Conservation (phyloP, 2,797 vertebrate genomes). For the Numenius phaeopus region DNA sequence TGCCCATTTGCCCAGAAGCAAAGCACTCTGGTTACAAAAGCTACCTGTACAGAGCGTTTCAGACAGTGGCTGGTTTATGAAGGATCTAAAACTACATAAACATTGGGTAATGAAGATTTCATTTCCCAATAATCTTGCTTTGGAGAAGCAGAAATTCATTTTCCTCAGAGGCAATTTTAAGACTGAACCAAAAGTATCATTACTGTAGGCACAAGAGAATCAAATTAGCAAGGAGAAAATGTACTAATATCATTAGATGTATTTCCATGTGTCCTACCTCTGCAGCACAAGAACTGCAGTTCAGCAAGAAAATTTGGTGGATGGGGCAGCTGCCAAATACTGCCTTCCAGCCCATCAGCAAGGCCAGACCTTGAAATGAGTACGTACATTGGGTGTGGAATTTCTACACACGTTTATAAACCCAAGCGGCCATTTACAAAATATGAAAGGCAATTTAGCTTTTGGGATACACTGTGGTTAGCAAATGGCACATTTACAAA, state of each 20-base stretch:
- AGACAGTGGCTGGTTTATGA: background rate
- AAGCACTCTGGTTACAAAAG: background rate
- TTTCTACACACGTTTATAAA: background rate
- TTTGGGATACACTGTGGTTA: background rate
- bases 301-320: background rate
- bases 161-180: background rate
- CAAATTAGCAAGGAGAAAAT: background rate
- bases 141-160: background rate
- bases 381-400: rapidly evolving
- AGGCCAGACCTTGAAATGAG: background rate
- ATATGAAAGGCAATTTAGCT: background rate
- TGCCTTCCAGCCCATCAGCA: background rate
- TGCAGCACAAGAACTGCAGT: background rate
- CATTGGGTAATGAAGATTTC: background rate
- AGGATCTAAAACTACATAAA: background rate
- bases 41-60: background rate
- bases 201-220: background rate
- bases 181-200: background rate
- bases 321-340: background rate
- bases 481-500: background rate
- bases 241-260: background rate
- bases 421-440: background rate
- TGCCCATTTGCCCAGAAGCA: background rate
- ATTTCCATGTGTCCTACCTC: background rate
- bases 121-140: background rate